Conservation (phyloP, 2,113 vertebrate species). For the Halichoerus grypus region DNA sequence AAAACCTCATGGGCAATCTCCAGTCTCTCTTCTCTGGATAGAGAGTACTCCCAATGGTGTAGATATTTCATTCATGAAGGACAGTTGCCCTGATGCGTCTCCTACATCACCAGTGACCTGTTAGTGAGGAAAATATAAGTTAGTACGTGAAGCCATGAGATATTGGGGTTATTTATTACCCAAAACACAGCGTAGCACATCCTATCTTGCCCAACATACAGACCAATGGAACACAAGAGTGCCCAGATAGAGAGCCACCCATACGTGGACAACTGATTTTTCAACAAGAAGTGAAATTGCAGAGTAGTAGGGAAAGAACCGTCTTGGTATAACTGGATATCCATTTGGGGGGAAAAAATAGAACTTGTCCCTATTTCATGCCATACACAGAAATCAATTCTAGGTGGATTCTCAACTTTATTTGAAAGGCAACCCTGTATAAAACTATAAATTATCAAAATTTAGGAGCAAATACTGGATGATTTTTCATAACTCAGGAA, state of each 20-base stretch:
- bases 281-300: background rate
- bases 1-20: background rate
- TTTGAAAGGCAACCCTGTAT: background rate
- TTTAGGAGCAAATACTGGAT: background rate
- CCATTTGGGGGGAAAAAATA: background rate
- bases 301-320: background rate
- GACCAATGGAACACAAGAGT: background rate
- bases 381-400: background rate
- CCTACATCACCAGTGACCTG: background rate
- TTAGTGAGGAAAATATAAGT: background rate
- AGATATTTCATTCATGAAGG: background rate
- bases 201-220: background rate
- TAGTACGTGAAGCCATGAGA: background rate
- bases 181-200: background rate
- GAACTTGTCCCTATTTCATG: background rate
- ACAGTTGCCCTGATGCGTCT: background rate
- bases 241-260: background rate
- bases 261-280: background rate
- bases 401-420: background rate
- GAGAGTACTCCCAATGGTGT: background rate
- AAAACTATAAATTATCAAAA: background rate
- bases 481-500: conserved; percentile 34
- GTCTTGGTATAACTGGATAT: background rate
- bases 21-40: background rate
- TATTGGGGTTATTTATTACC: background rate